A percentile compares a stretch with the other conserved stretches of the same genome.
Conservation (phyloP, 2,888 invertebrate species). For the Halictus ligatus region DNA sequence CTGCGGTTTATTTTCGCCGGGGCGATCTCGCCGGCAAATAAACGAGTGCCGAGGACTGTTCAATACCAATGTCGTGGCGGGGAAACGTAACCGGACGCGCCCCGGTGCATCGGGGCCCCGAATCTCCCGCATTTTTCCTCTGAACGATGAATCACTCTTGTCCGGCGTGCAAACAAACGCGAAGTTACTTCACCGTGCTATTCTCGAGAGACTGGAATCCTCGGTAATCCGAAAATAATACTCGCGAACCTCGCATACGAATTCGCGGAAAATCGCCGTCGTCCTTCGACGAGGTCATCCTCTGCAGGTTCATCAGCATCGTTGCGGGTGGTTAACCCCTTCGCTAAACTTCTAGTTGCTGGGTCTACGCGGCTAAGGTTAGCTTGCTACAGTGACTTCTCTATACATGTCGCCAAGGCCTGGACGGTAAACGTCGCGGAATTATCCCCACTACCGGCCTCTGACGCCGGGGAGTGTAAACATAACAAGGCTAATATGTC, state of each 20-base stretch:
- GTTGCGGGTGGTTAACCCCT: background rate
- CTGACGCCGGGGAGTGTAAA: no score
- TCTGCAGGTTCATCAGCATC: slow-evolving; percentile 41
- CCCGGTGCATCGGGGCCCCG: background rate
- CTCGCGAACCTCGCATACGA: background rate
- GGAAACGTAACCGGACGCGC: slow-evolving; percentile 11
- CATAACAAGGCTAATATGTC: no score
- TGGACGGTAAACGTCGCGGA: no score
- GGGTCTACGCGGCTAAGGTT: no score
- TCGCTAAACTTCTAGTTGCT: background rate
- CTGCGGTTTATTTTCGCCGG: slow-evolving; percentile 45
- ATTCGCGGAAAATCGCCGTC: background rate
- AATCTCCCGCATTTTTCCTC: background rate
- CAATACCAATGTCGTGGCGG: slow-evolving; percentile 40
- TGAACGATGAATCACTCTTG: slow-evolving; percentile 4
- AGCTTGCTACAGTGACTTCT: no score
- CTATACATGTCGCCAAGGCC: no score
- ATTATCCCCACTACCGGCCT: no score
- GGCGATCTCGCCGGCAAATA: slow-evolving; percentile 24
- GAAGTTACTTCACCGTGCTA: slow-evolving; percentile 20
- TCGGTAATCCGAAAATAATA: background rate
- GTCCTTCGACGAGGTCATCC: slow-evolving; percentile 55
- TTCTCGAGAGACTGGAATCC: background rate
- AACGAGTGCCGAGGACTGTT: slow-evolving; percentile 43
- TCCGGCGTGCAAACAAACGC: slow-evolving; percentile 2